Conservation (phyloP, 2,113 vertebrate species). For the Tichodroma muraria region DNA sequence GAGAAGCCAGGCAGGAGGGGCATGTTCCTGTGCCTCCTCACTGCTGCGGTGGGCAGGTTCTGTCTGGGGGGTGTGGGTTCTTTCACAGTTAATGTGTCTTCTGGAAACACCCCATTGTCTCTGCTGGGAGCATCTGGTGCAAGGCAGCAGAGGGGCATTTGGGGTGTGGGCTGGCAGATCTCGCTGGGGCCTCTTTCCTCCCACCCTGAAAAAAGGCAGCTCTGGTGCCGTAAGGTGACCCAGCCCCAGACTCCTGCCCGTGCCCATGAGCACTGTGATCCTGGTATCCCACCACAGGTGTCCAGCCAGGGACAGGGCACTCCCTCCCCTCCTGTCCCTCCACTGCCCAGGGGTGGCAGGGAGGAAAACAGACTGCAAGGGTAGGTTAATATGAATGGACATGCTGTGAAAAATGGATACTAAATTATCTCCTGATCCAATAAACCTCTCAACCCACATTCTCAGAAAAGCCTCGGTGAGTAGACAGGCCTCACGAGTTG, state of each 20-base stretch:
- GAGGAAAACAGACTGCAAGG: background rate
- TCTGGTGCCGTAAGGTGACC: background rate
- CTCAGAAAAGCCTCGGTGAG: background rate
- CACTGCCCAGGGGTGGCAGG: background rate
- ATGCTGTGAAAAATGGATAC: slow-evolving; percentile 25
- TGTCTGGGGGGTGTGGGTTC: background rate
- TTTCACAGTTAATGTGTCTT: background rate
- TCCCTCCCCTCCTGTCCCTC: background rate
- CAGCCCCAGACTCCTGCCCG: background rate
- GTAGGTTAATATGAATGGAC: background rate
- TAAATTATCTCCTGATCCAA: slow-evolving; percentile 8
- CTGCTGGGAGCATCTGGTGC: background rate
- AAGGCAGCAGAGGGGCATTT: background rate
- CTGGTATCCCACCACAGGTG: background rate
- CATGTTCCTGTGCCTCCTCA: background rate
- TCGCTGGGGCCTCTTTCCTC: background rate
- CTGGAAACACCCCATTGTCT: background rate
- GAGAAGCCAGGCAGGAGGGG: background rate
- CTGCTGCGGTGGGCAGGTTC: background rate
- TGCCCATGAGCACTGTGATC: background rate
- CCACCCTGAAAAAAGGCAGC: background rate
- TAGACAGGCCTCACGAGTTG: slow-evolving; percentile 6
- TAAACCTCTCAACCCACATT: background rate
- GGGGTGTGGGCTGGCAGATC: background rate
- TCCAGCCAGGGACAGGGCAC: background rate